A percentile compares a stretch with the other conserved stretches of the same genome.
Evolutionary conservation across 2,113 vertebrate species (phyloP).

Genomic region (Pomatorhinus ruficollis): DNA sequence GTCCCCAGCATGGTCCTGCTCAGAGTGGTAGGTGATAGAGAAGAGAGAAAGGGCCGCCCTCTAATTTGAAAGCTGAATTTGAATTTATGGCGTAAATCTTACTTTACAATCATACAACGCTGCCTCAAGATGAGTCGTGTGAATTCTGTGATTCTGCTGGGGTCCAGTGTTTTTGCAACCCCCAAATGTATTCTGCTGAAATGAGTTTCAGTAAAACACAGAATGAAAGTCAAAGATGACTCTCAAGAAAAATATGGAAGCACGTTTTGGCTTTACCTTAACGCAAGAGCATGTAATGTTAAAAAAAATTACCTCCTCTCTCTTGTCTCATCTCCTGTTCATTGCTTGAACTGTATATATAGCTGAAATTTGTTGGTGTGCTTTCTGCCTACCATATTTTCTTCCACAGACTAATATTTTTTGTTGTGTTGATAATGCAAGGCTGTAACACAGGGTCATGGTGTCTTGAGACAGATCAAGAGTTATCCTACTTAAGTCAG

Average conservation of each 20-base stretch:
- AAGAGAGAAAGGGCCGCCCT: accelerated
- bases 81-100: not conserved
- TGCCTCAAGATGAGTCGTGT: not conserved
- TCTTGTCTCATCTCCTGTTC: not conserved
- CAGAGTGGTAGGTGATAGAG: not conserved
- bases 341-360: not conserved
- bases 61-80: not conserved
- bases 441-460: not conserved
- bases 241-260: not conserved
- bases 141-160: not conserved
- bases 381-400: not conserved
- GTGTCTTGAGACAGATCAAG: not conserved
- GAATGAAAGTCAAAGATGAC: not conserved
- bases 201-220: not conserved
- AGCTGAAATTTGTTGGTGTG: not conserved
- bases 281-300: not conserved
- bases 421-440: not conserved
- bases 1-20: accelerated
- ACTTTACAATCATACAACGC: not conserved
- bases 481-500: not conserved
- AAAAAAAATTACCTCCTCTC: not conserved
- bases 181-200: not conserved
- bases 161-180: not conserved
- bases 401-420: not conserved
- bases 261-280: not conserved